These are phyloP conservation scores for Drosophila tripunctata DNA, from an alignment of 2,888 invertebrate genomes.

Conservation along the genomic window DNA sequence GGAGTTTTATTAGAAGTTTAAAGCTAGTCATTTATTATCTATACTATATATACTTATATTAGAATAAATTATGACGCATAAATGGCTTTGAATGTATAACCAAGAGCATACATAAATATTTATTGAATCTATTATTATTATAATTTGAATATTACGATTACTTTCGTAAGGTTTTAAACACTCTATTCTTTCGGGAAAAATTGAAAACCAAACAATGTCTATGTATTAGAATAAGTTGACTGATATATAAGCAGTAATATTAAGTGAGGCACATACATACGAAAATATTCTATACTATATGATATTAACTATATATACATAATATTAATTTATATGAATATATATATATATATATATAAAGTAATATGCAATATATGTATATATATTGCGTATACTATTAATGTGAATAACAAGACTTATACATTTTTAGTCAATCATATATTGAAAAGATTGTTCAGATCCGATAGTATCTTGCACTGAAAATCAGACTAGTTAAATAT, in stretches of 20 bases:
- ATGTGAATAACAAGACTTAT: slow-evolving; percentile 74
- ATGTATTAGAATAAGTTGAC: slow-evolving; percentile 49
- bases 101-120: background rate
- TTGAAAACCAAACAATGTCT: slow-evolving; percentile 9
- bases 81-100: slow-evolving; percentile 7
- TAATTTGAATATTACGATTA: slow-evolving; percentile 16
- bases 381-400: slow-evolving; percentile 53
- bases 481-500: slow-evolving; percentile 24
- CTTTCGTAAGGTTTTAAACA: slow-evolving; percentile 6
- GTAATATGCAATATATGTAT: slow-evolving; percentile 29
- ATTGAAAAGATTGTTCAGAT: slow-evolving; percentile 37
- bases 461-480: slow-evolving; percentile 47
- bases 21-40: background rate
- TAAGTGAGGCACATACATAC: slow-evolving; percentile 46
- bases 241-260: slow-evolving; percentile 46
- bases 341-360: slow-evolving; percentile 29
- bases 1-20: background rate
- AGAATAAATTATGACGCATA: slow-evolving; percentile 8
- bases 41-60: slow-evolving; percentile 2
- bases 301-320: slow-evolving; percentile 12
- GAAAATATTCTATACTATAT: slow-evolving; percentile 20
- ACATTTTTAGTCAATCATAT: slow-evolving; percentile 59
- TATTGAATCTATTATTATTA: background rate
- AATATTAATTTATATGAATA: slow-evolving; percentile 14
- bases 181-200: slow-evolving; percentile 13